A percentile compares a stretch with the other conserved stretches of the same genome.
Conservation (phyloP, 37 sponge, comb jelly and placozoan genomes). For the Agelas oroides region DNA sequence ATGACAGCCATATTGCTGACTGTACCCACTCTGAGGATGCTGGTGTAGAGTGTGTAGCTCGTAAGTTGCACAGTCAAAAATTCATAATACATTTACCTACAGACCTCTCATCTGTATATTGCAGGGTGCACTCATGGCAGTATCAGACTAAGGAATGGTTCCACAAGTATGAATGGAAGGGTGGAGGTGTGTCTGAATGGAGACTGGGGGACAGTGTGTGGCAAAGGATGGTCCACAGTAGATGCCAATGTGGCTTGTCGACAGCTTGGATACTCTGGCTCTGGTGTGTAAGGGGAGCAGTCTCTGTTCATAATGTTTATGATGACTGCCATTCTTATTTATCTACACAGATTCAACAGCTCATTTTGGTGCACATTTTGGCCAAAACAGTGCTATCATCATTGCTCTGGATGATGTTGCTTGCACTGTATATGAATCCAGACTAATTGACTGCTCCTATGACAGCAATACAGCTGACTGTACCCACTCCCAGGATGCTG, state of each 20-base stretch:
- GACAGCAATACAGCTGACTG: too few species aligned
- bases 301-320: not conserved
- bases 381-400: too few species aligned
- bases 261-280: not conserved
- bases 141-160: not conserved
- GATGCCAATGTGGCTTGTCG: slow-evolving; percentile 7
- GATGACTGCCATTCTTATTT: too few species aligned
- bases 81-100: too few species aligned
- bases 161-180: not conserved
- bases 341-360: too few species aligned
- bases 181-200: not conserved
- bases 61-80: too few species aligned
- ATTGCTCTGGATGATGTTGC: slow-evolving; percentile 3
- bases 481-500: too few species aligned
- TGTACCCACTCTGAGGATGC: too few species aligned
- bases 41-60: not conserved
- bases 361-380: too few species aligned
- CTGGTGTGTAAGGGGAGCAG: too few species aligned
- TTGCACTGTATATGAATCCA: not conserved
- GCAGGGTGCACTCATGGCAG: slow-evolving; percentile 17
- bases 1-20: too few species aligned
- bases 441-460: not conserved
- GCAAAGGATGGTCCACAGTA: not conserved
- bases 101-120: too few species aligned
- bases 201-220: slow-evolving; percentile 3